Conservation (phyloP, 2,113 vertebrate species). For the Rhinolophus ferrumequinum region DNA sequence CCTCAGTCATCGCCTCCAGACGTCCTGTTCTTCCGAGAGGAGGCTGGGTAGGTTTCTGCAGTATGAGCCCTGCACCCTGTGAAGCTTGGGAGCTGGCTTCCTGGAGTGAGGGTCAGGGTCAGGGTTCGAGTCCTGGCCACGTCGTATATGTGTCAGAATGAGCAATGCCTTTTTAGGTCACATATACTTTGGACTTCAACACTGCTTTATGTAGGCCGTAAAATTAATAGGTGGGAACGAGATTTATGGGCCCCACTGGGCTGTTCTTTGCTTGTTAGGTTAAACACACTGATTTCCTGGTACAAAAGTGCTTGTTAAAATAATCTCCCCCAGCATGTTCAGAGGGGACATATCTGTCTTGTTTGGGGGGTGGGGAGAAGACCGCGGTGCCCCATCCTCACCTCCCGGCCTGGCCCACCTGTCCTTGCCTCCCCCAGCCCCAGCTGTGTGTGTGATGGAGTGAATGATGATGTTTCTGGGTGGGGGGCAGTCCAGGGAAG, state of each 20-base stretch:
- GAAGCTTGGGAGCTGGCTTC: slow-evolving; percentile 80
- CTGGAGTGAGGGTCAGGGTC: slow-evolving; percentile 85
- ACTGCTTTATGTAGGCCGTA: slow-evolving; percentile 87
- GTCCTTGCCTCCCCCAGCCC: slow-evolving; percentile 54
- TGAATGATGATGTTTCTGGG: slow-evolving; percentile 61
- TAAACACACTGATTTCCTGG: slow-evolving; percentile 93
- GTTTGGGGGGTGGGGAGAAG: slow-evolving; percentile 60
- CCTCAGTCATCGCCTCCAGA: neutral
- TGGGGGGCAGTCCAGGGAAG: neutral
- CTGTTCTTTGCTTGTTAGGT: slow-evolving; percentile 92
- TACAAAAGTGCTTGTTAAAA: slow-evolving; percentile 91
- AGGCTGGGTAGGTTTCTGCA: slow-evolving; percentile 47
- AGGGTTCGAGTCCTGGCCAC: slow-evolving; percentile 88
- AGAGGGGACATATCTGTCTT: slow-evolving; percentile 82
- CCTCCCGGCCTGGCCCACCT: slow-evolving; percentile 58
- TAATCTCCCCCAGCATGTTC: slow-evolving; percentile 84
- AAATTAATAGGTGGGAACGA: slow-evolving; percentile 92
- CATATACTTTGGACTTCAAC: slow-evolving; percentile 87
- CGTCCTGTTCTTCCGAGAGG: neutral
- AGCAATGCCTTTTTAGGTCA: slow-evolving; percentile 88
- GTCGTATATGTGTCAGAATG: slow-evolving; percentile 88
- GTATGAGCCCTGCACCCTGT: slow-evolving; percentile 64
- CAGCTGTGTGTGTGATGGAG: slow-evolving; percentile 65
- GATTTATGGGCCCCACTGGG: slow-evolving; percentile 89
- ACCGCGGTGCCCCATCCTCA: neutral